Evolutionary conservation across 2,113 vertebrate genomes (phyloP).

Genomic region (Ctenomys sociabilis): DNA sequence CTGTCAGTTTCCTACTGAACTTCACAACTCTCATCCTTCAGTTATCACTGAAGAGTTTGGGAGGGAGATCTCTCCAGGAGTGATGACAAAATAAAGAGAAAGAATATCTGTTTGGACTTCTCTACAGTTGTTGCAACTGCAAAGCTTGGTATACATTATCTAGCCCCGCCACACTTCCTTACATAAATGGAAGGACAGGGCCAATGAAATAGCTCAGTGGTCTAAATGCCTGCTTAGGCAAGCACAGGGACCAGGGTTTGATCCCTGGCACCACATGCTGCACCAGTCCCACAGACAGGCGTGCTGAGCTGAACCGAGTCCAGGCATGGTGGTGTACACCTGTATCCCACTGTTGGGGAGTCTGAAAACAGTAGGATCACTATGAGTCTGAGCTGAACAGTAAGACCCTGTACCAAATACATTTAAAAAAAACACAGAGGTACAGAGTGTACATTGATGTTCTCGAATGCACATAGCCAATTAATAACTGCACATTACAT

Average conservation of each 20-base stretch:
- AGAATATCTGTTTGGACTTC: neutral
- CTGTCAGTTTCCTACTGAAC: neutral
- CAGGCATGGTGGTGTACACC: too few species aligned
- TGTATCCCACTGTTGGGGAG: too few species aligned
- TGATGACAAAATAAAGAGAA: neutral
- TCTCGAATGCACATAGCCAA: neutral
- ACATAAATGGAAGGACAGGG: neutral
- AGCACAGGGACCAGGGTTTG: too few species aligned
- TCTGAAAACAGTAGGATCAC: too few species aligned
- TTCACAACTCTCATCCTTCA: neutral
- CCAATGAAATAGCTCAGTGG: too few species aligned
- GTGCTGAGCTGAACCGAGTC: too few species aligned
- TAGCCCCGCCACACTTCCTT: neutral
- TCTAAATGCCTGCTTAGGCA: too few species aligned
- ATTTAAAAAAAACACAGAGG: too few species aligned
- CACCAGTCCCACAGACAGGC: too few species aligned
- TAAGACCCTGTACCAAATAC: too few species aligned
- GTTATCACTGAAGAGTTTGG: neutral
- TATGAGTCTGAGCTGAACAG: too few species aligned
- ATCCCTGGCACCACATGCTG: too few species aligned
- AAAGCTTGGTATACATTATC: neutral
- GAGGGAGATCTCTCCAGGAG: slow-evolving; percentile 4
- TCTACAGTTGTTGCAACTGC: neutral
- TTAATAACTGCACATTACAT: neutral
- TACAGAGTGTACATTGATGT: neutral